A percentile compares a stretch with the other conserved stretches of the same genome.
phyloP scores from a whole-genome alignment of 2,888 invertebrate genomes.

The Hirtodrosophila confusa region DNA sequence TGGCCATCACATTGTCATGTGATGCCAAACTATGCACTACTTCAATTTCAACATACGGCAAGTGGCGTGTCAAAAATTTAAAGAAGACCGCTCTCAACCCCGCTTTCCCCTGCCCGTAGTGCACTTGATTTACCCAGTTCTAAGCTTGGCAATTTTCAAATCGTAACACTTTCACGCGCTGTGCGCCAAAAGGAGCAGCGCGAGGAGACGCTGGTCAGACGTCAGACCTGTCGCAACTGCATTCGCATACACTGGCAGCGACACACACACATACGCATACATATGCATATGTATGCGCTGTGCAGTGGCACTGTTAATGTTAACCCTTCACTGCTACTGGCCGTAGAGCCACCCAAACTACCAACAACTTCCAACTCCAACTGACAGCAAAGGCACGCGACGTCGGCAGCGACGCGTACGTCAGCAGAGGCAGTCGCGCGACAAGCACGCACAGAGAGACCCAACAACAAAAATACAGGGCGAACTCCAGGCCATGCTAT shows the following conservation, averaged over 20 bases:
- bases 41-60: slow-evolving; percentile 36
- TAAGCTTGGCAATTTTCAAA: slow-evolving; percentile 73
- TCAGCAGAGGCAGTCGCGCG: slow-evolving; percentile 66
- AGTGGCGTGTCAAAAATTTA: slow-evolving; percentile 56
- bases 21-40: slow-evolving; percentile 7
- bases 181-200: slow-evolving; percentile 59
- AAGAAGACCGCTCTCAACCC: slow-evolving; percentile 25
- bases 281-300: slow-evolving; percentile 7
- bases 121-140: slow-evolving; percentile 72
- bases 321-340: slow-evolving; percentile 56
- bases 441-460: slow-evolving; percentile 62
- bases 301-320: slow-evolving; percentile 42
- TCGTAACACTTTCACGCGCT: slow-evolving; percentile 76
- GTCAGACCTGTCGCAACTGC: slow-evolving; percentile 68
- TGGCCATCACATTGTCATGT: too few species aligned
- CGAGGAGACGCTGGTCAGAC: slow-evolving; percentile 47
- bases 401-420: slow-evolving; percentile 62
- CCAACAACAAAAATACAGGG: slow-evolving; percentile 11
- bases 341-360: slow-evolving; percentile 44
- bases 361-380: slow-evolving; percentile 41
- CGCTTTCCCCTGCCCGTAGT: neutral
- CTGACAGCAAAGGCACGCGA: slow-evolving; percentile 66
- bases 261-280: slow-evolving; percentile 3
- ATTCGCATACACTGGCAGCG: slow-evolving; percentile 11
- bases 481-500: slow-evolving; percentile 8